A percentile compares a stretch with the other conserved stretches of the same genome.
Evolutionary conservation across 2,113 vertebrate genomes (phyloP).

Genomic region (Sceloporus tristichus): DNA sequence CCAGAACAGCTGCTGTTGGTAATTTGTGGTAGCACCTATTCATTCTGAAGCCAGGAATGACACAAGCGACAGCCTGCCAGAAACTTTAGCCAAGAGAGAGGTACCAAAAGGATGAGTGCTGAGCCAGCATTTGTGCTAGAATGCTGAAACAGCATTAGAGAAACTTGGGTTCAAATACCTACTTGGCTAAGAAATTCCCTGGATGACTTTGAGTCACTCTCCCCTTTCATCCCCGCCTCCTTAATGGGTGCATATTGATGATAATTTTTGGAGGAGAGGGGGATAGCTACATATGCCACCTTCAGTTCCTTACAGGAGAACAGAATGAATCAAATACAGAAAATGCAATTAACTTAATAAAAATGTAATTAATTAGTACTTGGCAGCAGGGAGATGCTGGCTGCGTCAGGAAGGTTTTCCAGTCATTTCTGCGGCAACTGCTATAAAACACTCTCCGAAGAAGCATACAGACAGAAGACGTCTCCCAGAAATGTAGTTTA

Average conservation of each 20-base stretch:
- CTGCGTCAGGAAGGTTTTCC: not conserved
- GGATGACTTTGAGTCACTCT: too few species aligned
- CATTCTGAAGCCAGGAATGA: not conserved
- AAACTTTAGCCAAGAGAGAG: conserved; percentile 11
- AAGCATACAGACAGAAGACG: not conserved
- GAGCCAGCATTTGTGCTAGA: too few species aligned
- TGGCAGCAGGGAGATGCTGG: not conserved
- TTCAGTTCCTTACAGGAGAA: not conserved
- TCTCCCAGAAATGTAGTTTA: not conserved
- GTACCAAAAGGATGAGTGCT: not conserved
- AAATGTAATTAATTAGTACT: not conserved
- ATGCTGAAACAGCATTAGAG: too few species aligned
- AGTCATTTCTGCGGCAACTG: not conserved
- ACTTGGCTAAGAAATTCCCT: too few species aligned
- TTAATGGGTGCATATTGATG: too few species aligned
- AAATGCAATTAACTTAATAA: not conserved
- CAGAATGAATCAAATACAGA: too few species aligned
- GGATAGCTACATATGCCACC: not conserved
- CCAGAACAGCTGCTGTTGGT: not conserved
- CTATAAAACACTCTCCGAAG: not conserved
- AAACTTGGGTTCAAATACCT: too few species aligned
- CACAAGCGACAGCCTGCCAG: not conserved
- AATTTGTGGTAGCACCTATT: not conserved
- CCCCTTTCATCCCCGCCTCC: too few species aligned
- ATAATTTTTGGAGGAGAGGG: too few species aligned